Base-by-base conservation (phyloP, 2,888 invertebrate species). In the Agonopterix subpropinquella region DNA sequence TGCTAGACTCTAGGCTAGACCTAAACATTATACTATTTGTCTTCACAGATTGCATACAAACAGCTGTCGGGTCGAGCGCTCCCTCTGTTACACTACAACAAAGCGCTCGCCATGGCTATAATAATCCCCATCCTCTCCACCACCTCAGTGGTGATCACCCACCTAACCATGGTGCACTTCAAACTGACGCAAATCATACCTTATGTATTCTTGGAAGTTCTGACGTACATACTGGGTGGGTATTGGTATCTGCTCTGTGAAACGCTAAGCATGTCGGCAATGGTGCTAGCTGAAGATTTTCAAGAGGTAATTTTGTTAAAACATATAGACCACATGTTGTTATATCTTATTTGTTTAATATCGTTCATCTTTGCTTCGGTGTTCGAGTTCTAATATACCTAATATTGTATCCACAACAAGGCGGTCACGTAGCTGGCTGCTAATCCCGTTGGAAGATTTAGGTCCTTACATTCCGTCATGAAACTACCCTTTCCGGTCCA, bases 201-300 rank as follows among this genome's bases (percentile, higher is more conserved):
- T 0, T 93, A 93, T 57, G 92, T 93, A 45, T 92, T 92, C 61
- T 76, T 94, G 58, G 93, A 93, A 65, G 91, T 92, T 43, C 69
- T 93, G 43, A 93, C 92, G 0, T 93, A 92, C 56, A 87, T 93
- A 68, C 71, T 93, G 43, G 93, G 93, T 0, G 93, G 92, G 0
- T 91, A 92, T 72, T 94, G 94, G 94, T 93, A 90, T 62, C 78
- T 93, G 0, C 87, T 92, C 10, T 93, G 93, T 57, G 91, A 92
- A 63, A 84, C 90, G 0, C 81, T 93, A 11, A 93, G 92, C 53
- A 79, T 83, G 11, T 91, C 92, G 4, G 93, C 93, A 0, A 90
- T 90, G 55, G 82, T 91, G 18, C 71, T 94, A 41, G 92, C 93
- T 2, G 92, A 92, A 51, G 92, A 93, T 63, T 93, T 94, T 67